Base-by-base conservation (phyloP, 2,113 vertebrate species). In the Pseudonaja textilis region DNA sequence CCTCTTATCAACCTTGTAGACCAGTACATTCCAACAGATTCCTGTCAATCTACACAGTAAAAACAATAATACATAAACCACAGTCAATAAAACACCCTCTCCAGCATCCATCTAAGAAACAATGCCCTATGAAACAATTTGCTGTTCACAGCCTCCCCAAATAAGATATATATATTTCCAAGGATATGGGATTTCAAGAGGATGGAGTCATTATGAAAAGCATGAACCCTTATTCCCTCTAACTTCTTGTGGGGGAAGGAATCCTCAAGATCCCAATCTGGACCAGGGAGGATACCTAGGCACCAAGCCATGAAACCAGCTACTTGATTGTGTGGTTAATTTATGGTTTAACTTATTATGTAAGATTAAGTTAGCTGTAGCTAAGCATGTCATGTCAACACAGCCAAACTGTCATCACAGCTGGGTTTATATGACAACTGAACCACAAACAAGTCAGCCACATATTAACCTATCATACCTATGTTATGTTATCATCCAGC, bases 61-160 rank as follows among this genome's bases (percentile, higher is more conserved):
- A 87, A 87, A 87, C 47, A 87, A 87, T 50, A 81, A 42, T 81
- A 81, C 18, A 81, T 81, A 81, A 81, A 81, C 34, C 1, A 39
- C 34, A 42, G 34, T 42, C 18, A 81, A 81, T 81, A 42, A 81
- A 81, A 81, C 3, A 42, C 18, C 74, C 34, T 42, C 18, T 81
- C 34, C 18, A 22, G 6, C 69, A 39, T 81, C 69, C 34, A 50
- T 26, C 23, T 87, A 87, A 87, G 47, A 87, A 87, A 29, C 22
- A 87, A 87, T 11, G 45, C 85, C 45, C 5, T 50, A 1, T 12
- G 42, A 87, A 87, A 87, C 85, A 87, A 87, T 11, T 56, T 64
- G n/a, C 2, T 52, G 22, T 61, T 50, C 9, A 87, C 39, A 91
- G 39, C 55, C 50, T 95, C 95, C 92, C 89, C 85, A 93, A 22